Evolutionary conservation across 2,888 invertebrate genomes (phyloP).

Genomic region (Icerya purchasi): DNA sequence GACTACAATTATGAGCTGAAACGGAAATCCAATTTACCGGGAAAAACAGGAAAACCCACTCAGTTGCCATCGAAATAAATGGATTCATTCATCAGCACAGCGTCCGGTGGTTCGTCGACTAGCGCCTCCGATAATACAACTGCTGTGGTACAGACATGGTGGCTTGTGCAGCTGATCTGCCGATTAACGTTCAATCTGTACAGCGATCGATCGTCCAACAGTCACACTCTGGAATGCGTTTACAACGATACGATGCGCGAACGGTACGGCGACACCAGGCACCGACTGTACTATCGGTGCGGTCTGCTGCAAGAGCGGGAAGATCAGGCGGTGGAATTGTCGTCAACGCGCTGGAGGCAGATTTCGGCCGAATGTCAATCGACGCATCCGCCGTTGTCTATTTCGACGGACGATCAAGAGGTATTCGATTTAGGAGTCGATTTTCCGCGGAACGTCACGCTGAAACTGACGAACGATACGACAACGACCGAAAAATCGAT

Average conservation of each 20-base stretch:
- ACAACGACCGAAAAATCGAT: neutral
- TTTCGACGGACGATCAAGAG: constrained; percentile 6
- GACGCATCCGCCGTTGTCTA: constrained; percentile 7
- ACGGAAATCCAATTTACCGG: too few species aligned
- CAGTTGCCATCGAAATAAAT: too few species aligned
- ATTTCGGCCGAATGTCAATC: constrained; percentile 5
- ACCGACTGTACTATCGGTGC: constrained; percentile 9
- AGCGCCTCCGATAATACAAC: too few species aligned
- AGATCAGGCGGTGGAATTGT: too few species aligned
- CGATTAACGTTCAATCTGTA: constrained; percentile 6
- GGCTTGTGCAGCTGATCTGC: constrained; percentile 11
- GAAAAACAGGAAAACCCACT: too few species aligned
- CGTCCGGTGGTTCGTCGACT: too few species aligned
- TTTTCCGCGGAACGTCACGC: constrained; percentile 6
- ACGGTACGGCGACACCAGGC: neutral
- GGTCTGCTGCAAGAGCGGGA: neutral
- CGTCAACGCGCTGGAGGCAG: neutral
- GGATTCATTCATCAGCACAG: too few species aligned
- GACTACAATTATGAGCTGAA: too few species aligned
- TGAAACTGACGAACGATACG: constrained; percentile 5
- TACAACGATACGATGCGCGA: neutral
- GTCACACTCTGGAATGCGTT: neutral
- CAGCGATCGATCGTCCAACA: neutral
- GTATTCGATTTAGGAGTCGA: constrained; percentile 10
- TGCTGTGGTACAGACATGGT: constrained; percentile 11